A percentile compares a stretch with the other conserved stretches of the same genome.
Conservation (phyloP, 1,140 invertebrate genomes). For the Microplitis demolitor region DNA sequence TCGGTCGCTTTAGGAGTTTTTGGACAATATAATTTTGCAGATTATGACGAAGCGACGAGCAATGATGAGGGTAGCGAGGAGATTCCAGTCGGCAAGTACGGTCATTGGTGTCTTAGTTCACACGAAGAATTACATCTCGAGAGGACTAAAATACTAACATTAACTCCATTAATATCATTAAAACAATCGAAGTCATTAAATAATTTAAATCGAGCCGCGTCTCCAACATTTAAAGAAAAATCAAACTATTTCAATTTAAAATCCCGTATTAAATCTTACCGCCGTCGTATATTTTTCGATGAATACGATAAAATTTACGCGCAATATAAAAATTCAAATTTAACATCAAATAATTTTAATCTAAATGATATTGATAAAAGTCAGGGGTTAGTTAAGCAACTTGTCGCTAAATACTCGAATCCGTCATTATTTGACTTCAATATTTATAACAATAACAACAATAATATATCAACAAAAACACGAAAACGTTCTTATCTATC, state of each 20-base stretch:
- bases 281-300: constrained; percentile 37
- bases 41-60: constrained; percentile 40
- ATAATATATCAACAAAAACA: neutral
- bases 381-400: neutral
- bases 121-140: constrained; percentile 35
- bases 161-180: constrained; percentile 35
- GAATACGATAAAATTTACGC: constrained; percentile 36
- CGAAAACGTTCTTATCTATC: neutral
- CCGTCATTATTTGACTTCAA: neutral
- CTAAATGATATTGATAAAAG: neutral
- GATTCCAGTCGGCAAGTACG: constrained; percentile 23
- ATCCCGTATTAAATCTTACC: neutral
- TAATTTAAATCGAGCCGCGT: neutral
- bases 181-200: constrained; percentile 31
- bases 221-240: constrained; percentile 6
- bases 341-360: neutral
- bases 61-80: constrained; percentile 34
- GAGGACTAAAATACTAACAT: constrained; percentile 33
- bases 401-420: neutral
- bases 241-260: constrained; percentile 2
- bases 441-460: neutral
- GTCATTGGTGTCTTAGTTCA: constrained; percentile 10
- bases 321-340: constrained; percentile 2
- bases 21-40: constrained; percentile 50
- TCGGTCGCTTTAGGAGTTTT: constrained; percentile 37